Percentiles rank a stretch among this genome's conserved stretches.
Evolutionary conservation across 2,113 vertebrate genomes (phyloP).

Genomic region (Calypte anna): DNA sequence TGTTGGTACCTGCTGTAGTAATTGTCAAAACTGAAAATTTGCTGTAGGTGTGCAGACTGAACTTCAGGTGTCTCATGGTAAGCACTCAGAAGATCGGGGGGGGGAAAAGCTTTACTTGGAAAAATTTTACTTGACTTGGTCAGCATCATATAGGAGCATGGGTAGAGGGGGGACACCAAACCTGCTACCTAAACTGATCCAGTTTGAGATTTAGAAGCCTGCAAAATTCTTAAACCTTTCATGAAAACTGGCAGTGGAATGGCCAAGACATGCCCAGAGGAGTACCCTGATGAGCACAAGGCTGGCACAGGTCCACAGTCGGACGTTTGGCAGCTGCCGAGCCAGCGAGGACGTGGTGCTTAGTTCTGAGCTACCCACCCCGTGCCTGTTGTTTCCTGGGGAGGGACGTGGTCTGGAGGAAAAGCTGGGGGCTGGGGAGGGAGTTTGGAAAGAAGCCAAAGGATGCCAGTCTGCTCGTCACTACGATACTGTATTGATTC

Average conservation of each 20-base stretch:
- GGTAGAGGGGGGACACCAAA: background rate
- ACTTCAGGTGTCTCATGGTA: background rate
- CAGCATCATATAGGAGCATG: background rate
- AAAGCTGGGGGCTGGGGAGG: background rate
- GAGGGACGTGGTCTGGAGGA: background rate
- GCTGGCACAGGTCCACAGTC: background rate
- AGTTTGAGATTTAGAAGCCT: background rate
- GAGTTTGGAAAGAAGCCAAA: background rate
- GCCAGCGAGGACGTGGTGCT: background rate
- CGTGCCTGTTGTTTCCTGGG: background rate
- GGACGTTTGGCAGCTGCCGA: background rate
- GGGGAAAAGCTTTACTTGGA: rapidly evolving
- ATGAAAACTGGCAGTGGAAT: background rate
- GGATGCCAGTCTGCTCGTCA: background rate
- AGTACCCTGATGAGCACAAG: background rate
- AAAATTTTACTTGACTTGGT: background rate
- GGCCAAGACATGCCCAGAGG: background rate
- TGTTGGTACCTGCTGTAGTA: background rate
- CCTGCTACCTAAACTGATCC: background rate
- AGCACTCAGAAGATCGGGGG: background rate
- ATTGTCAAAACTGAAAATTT: background rate
- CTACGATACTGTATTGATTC: background rate
- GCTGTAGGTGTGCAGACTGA: background rate
- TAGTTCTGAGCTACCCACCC: background rate
- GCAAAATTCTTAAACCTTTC: background rate